A percentile compares a stretch with the other conserved stretches of the same genome.
Conservation (phyloP, 2,888 invertebrate species). For the Mactromeris polynyma region DNA sequence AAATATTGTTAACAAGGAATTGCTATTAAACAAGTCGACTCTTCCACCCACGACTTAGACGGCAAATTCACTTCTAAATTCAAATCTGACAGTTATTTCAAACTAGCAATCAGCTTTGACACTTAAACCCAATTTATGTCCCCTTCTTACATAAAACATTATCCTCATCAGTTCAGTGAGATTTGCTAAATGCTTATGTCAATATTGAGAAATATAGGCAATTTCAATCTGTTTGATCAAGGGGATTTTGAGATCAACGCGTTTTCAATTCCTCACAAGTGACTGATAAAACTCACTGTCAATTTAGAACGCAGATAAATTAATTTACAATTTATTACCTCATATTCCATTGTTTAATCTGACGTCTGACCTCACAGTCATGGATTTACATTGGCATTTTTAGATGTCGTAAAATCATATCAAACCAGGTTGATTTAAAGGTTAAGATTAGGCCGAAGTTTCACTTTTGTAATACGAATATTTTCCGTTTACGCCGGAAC, state of each 20-base stretch:
- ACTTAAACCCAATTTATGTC: conserved; percentile 27
- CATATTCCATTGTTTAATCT: background rate
- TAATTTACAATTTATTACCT: conserved; percentile 28
- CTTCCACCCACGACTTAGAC: background rate
- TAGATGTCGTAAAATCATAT: background rate
- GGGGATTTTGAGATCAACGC: conserved; percentile 42
- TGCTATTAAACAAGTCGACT: background rate
- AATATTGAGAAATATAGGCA: conserved; percentile 23
- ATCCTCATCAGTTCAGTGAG: conserved; percentile 3
- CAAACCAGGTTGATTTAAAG: background rate
- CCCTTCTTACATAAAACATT: background rate
- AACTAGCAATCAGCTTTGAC: background rate
- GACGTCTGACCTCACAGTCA: conserved; percentile 10
- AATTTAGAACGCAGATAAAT: conserved; percentile 32
- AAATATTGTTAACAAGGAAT: background rate
- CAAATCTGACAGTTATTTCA: background rate
- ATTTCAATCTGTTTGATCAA: conserved; percentile 25
- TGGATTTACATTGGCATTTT: background rate
- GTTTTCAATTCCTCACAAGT: conserved; percentile 13
- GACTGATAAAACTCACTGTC: background rate
- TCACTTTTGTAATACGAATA: background rate
- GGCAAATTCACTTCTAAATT: background rate
- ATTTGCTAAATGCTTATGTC: conserved; percentile 33
- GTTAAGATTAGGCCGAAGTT: background rate
- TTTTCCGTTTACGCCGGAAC: background rate